Evolutionary conservation across 2,888 invertebrate genomes (phyloP), one percentile per base, ranked within the genome.

Genomic region (Coelopa pilipes): DNA sequence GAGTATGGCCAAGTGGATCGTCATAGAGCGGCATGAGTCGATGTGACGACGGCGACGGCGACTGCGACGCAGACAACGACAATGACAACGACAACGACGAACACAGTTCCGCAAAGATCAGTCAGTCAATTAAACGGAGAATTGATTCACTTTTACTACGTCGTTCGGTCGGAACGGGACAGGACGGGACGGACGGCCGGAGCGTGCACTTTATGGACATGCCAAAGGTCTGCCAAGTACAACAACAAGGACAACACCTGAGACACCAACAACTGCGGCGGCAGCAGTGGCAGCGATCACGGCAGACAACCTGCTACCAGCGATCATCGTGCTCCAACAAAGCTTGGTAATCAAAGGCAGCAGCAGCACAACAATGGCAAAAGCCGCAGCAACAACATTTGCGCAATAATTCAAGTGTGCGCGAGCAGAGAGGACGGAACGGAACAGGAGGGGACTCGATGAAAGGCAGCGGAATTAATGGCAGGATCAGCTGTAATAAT

Each of bases 71-170:
- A n/a, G n/a, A n/a, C n/a, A n/a, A n/a, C n/a, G 19, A 55, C 55
- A 55, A 17, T 7, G 9, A 55, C n/a, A 55, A 9, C n/a, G 19
- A 11, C n/a, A 9, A 62, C 34, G 13, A 1, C 45, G 12, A 11
- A 70, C 21, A 66, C 70, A 70, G 65, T 71, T 19, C 67, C 50
- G 50, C 60, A 63, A 34, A 34, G 34, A 74, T 72, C 70, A 74
- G 66, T 62, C 70, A 67, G 72, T 75, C 76, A 76, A 75, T 75
- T 75, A 74, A 76, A 63, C 73, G 66, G 49, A 60, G 45, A 72
- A 55, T 69, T 75, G 70, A 72, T 75, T 72, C 75, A 76, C 74
- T 75, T 70, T 75, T 72, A 50, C 57, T 57, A 63, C 71, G 34
- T 2, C 34, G 4, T 7, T 7, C 4, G 34, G 34, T 4, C 34